These are phyloP conservation scores for Agraylea sexmaculata DNA, from an alignment of 1,140 invertebrate genomes.

Conservation along the genomic window DNA sequence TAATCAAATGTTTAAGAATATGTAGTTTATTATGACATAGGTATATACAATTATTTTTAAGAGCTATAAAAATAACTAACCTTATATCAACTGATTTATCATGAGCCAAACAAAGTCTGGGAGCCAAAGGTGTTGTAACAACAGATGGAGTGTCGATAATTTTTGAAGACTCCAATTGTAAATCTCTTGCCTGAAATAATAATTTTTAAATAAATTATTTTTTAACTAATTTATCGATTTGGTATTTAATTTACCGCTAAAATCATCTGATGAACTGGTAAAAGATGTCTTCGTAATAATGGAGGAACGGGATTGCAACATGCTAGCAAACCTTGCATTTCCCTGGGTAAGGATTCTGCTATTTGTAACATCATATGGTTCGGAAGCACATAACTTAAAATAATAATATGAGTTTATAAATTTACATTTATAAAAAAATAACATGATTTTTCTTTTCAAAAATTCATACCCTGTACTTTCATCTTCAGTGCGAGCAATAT, in stretches of 20 bases:
- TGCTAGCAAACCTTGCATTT: conserved; percentile 86
- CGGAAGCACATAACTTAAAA: conserved; percentile 74
- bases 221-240: too few relatives aligned
- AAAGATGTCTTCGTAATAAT: conserved; percentile 37
- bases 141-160: too few relatives aligned
- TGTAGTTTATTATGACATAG: too few relatives aligned
- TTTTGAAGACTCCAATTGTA: too few relatives aligned
- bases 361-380: conserved; percentile 93
- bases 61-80: too few relatives aligned
- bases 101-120: too few relatives aligned
- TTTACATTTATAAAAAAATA: conserved; percentile 5
- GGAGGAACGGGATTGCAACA: conserved; percentile 91
- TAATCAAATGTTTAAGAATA: background rate
- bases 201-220: too few relatives aligned
- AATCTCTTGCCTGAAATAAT: too few relatives aligned
- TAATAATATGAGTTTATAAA: conserved; percentile 8
- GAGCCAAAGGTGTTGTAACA: too few relatives aligned
- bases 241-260: conserved; percentile 42
- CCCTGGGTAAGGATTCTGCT: conserved; percentile 78
- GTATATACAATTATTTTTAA: too few relatives aligned
- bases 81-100: too few relatives aligned
- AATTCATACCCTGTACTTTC: conserved; percentile 62
- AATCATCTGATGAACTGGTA: conserved; percentile 26
- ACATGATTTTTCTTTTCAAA: background rate
- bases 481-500: conserved; percentile 73